Base-by-base conservation (phyloP, 2,797 vertebrate genomes). In the Mareca penelope region DNA sequence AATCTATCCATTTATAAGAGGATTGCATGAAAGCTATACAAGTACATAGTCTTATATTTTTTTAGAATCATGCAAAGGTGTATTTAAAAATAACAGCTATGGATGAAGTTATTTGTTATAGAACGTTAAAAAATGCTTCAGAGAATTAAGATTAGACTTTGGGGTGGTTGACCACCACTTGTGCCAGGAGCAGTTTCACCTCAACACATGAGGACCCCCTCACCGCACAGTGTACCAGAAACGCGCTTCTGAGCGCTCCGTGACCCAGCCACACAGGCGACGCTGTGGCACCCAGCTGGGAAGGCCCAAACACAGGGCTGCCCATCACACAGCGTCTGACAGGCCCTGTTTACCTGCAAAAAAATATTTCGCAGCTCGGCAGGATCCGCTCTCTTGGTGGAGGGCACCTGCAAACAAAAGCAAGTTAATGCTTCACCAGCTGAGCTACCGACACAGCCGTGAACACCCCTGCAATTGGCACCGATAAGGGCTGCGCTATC, bases 331-430 rank as follows among this genome's bases (percentile, higher is more conserved):
- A 75, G 77, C 52, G 33, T 68, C 2, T 61, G 15, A 73, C 35
- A 80, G 42, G 44, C 42, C 68, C 68, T 56, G 67, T 98, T 98
- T 98, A 99, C 99, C 99, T 99, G 98, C 65, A 99, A 97, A 95
- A 99, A 99, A 94, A 99, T 98, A 94, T 64, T 97, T 96, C 98
- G 99, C 84, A 99, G 98, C 82, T 99, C 98, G 93, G 97, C 97
- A n/a, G 99, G 98, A 96, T 99, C 98, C 28, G 98, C 99, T 98
- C 99, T 98, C 98, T 98, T 98, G 82, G 98, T 99, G 52, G 97
- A 97, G 80, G 99, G 99, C 96, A 99, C 98, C 98, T 99, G 95
- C 65, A 77, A 98, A 96, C 16, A 86, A 23, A 75, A 31, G 24
- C 9, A 57, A 57, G 94, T 97, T 85, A 97, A 89, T 79, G 53